A percentile compares a stretch with the other conserved stretches of the same genome.
phyloP scores from a whole-genome alignment of 2,797 vertebrate genomes.

The Amniataba percoides region DNA sequence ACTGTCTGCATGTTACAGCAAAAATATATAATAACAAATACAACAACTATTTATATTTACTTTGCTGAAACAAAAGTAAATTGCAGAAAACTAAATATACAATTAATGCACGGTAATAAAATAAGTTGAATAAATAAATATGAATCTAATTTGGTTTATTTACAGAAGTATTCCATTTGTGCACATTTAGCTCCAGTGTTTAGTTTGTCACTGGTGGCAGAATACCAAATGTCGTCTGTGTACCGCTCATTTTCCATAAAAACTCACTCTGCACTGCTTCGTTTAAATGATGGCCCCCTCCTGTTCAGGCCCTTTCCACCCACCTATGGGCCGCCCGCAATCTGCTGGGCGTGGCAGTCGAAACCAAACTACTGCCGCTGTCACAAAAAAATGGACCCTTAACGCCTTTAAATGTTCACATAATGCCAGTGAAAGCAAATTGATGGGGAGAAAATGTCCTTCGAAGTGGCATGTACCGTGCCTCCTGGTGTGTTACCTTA shows the following conservation, averaged over 20 bases:
- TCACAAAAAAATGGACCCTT: background rate
- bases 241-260: background rate
- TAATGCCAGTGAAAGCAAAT: background rate
- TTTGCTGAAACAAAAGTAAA: no score
- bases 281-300: background rate
- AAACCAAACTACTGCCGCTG: background rate
- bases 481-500: background rate
- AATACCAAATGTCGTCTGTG: background rate
- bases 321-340: background rate
- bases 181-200: background rate
- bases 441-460: background rate
- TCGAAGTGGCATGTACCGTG: background rate
- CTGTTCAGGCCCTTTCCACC: background rate
- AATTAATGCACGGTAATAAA: no score
- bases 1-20: background rate
- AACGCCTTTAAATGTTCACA: background rate
- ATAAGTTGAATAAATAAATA: no score
- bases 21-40: no score
- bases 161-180: no score
- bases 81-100: no score
- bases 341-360: background rate
- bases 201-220: background rate
- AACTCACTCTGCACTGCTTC: background rate
- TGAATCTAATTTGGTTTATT: no score
- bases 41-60: no score